Evolutionary conservation across 2,888 invertebrate genomes (phyloP).

Genomic region (Idaea straminata): DNA sequence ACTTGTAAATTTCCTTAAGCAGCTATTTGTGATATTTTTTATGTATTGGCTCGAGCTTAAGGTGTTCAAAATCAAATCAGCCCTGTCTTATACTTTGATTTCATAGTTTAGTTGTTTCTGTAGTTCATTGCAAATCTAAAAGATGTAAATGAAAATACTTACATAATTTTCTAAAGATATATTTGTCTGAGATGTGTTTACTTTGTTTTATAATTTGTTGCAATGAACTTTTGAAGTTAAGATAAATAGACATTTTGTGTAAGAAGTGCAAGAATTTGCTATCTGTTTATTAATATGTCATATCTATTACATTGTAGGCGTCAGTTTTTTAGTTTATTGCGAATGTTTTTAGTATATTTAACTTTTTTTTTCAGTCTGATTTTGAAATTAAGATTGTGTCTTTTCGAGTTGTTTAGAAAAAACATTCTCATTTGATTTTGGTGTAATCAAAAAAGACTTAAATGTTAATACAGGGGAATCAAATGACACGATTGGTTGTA

Average conservation of each 20-base stretch:
- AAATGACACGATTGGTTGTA: slow-evolving; percentile 38
- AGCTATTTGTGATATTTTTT: slow-evolving; percentile 69
- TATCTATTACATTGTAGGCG: slow-evolving; percentile 48
- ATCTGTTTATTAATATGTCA: slow-evolving; percentile 61
- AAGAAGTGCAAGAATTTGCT: slow-evolving; percentile 71
- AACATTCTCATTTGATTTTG: slow-evolving; percentile 13
- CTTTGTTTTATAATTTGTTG: slow-evolving; percentile 48
- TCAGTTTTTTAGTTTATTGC: slow-evolving; percentile 46
- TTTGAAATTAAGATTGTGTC: slow-evolving; percentile 34
- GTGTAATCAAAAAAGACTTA: slow-evolving; percentile 24
- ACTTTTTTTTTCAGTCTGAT: slow-evolving; percentile 41
- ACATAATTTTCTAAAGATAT: slow-evolving; percentile 48
- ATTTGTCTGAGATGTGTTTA: slow-evolving; percentile 48
- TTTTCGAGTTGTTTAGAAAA: slow-evolving; percentile 26
- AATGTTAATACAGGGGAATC: slow-evolving; percentile 45
- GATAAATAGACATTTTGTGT: slow-evolving; percentile 59
- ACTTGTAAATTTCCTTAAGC: slow-evolving; percentile 51
- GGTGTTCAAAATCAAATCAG: slow-evolving; percentile 41
- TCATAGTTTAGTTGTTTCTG: slow-evolving; percentile 14
- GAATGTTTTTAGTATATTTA: slow-evolving; percentile 37
- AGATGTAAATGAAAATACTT: slow-evolving; percentile 50
- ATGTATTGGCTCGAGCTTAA: slow-evolving; percentile 57
- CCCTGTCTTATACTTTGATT: slow-evolving; percentile 29
- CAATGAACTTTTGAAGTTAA: slow-evolving; percentile 54
- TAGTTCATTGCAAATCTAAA: slow-evolving; percentile 42